A percentile compares a stretch with the other conserved stretches of the same genome.
These are phyloP conservation scores for Venusia cambrica DNA, from an alignment of 2,888 invertebrate species.

Conservation along the genomic window DNA sequence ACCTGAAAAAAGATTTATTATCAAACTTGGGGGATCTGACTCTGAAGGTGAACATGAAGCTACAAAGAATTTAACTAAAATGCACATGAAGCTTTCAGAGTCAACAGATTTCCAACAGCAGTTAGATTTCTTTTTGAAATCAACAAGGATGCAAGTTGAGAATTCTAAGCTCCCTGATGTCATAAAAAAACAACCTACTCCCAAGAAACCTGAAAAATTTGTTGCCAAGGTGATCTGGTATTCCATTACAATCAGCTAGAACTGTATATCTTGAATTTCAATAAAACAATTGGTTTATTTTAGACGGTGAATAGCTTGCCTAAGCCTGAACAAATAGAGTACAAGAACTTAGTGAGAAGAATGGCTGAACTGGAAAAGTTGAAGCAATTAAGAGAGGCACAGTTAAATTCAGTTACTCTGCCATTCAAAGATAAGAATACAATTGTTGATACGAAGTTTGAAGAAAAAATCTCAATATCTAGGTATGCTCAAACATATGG, in stretches of 20 bases:
- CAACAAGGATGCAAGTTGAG: constrained; percentile 67
- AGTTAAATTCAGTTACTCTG: constrained; percentile 41
- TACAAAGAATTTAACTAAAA: constrained; percentile 73
- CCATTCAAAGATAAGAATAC: constrained; percentile 54
- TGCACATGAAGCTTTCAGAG: constrained; percentile 71
- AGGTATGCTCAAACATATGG: too few relatives aligned
- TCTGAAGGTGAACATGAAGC: constrained; percentile 76
- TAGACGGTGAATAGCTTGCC: constrained; percentile 72
- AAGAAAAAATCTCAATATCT: constrained; percentile 63
- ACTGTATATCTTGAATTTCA: not conserved
- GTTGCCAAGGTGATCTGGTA: constrained; percentile 72
- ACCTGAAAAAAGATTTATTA: constrained; percentile 66
- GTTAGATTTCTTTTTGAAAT: constrained; percentile 67
- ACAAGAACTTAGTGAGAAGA: constrained; percentile 67
- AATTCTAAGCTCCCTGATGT: constrained; percentile 53
- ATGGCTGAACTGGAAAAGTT: constrained; percentile 75
- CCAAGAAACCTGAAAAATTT: constrained; percentile 58
- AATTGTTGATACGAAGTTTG: constrained; percentile 45
- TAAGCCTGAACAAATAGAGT: constrained; percentile 73
- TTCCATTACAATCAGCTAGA: constrained; percentile 4
- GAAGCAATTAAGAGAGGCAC: constrained; percentile 61
- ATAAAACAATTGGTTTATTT: constrained; percentile 32
- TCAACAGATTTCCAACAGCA: constrained; percentile 69
- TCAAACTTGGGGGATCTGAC: constrained; percentile 68
- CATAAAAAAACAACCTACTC: constrained; percentile 42